phyloP scores from a whole-genome alignment of 2,797 vertebrate species.

The Xyrichtys novacula region DNA sequence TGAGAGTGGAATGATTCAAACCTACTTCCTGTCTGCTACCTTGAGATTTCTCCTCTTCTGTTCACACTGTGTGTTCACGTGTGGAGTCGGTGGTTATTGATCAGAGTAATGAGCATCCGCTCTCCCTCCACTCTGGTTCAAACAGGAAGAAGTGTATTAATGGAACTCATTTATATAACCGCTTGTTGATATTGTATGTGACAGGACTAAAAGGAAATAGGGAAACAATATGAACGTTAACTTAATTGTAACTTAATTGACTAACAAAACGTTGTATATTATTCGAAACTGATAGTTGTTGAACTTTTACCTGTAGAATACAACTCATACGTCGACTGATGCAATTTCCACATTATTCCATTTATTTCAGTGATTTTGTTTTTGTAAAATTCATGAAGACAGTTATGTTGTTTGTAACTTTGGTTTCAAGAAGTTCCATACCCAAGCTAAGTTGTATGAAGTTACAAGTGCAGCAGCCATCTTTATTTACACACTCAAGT shows the following conservation, averaged over 20 bases:
- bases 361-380: no score
- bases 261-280: no score
- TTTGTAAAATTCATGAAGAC: no score
- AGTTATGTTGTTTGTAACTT: no score
- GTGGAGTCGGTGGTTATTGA: slow-evolving; percentile 58
- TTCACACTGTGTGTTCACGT: neutral
- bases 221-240: no score
- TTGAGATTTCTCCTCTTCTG: neutral
- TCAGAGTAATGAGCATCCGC: slow-evolving; percentile 39
- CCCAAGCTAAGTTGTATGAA: no score
- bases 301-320: neutral
- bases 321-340: neutral
- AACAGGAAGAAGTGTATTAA: slow-evolving; percentile 20
- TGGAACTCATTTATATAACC: slow-evolving; percentile 52
- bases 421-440: no score
- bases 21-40: slow-evolving; percentile 7
- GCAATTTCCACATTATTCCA: neutral
- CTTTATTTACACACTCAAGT: no score
- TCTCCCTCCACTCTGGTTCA: slow-evolving; percentile 17
- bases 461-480: no score
- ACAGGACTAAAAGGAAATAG: neutral
- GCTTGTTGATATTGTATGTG: neutral
- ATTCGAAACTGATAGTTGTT: neutral
- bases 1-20: slow-evolving; percentile 68
- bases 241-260: no score